These are phyloP conservation scores for Formica exsecta DNA, from an alignment of 1,140 invertebrate genomes.

Conservation along the genomic window DNA sequence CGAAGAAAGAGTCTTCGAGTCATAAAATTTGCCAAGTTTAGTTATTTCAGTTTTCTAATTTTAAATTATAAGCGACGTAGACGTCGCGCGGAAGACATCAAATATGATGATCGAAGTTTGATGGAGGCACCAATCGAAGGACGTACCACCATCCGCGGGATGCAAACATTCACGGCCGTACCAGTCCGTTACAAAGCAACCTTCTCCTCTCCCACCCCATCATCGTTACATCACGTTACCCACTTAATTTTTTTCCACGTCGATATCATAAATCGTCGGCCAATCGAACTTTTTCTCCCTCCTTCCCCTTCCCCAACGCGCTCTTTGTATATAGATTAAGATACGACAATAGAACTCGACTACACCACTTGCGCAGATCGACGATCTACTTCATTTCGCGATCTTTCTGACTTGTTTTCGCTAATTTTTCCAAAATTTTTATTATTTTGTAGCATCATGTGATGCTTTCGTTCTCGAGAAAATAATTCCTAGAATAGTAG, in stretches of 20 bases:
- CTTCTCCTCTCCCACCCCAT: conserved; percentile 34
- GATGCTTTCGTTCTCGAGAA: neutral
- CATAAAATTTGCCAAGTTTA: neutral
- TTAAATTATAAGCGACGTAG: neutral
- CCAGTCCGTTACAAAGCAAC: conserved; percentile 56
- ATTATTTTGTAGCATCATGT: neutral
- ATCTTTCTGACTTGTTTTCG: neutral
- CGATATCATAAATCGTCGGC: conserved; percentile 73
- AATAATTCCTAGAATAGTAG: conserved; percentile 9
- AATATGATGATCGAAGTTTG: conserved; percentile 44
- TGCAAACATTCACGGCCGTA: conserved; percentile 63
- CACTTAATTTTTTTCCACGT: conserved; percentile 37
- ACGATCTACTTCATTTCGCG: neutral
- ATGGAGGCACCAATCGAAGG: conserved; percentile 42
- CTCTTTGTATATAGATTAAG: conserved; percentile 18
- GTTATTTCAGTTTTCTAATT: neutral
- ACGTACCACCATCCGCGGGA: conserved; percentile 51
- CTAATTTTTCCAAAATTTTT: neutral
- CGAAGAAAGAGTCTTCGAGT: neutral
- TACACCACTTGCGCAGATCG: neutral
- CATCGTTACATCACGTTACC: conserved; percentile 19
- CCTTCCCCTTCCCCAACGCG: too few species aligned
- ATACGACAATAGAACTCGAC: conserved; percentile 18
- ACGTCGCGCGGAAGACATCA: neutral
- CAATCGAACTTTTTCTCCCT: conserved; percentile 66